Evolutionary conservation across 2,113 vertebrate species (phyloP), one percentile per base, ranked within the genome.

Genomic region (Aphelocoma coerulescens): DNA sequence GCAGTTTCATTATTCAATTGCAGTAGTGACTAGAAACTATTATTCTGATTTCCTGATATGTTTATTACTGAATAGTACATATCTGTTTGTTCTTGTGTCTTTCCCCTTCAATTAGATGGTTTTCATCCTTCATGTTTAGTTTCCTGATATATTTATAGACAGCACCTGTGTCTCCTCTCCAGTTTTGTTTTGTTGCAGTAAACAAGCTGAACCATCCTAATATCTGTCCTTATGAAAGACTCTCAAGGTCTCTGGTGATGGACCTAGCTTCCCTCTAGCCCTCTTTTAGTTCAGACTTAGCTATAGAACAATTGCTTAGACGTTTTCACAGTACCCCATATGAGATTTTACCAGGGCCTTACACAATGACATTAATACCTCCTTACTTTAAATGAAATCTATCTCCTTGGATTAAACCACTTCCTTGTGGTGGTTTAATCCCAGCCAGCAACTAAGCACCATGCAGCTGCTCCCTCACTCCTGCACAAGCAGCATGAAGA

Each of bases 181-280:
- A 55, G 0, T 86, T 91, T 75, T 67, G 35, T 93, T 89, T 88
- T 57, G 49, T 18, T 79, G 58, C 84, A 73, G 78, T 84, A 95
- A 97, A 93, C 92, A 95, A 90, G 62, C 58, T 80, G 54, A 90
- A 54, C 58, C 44, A 66, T 68, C 37, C 79, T 93, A 92, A 89
- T 79, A 74, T 51, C 28, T 80, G 43, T 69, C 83, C 49, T 30
- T 43, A 44, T 3, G 1, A 74, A 82, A 91, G 57, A 68, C 35
- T 80, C 59, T 66, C 59, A 21, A n/a, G 65, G 46, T 88, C 71
- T 73, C 69, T 39, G 11, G 23, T 59, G 27, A 85, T 81, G 35
- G 7, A 2, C 22, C 30, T 71, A 33, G 13, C 6, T 49, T 57
- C 9, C 10, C 22, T 52, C n/a, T 57, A 28, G 20, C 35, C 13